A percentile compares a stretch with the other conserved stretches of the same genome.
Conservation (phyloP, 2,113 vertebrate species). For the Falcunculus frontatus region DNA sequence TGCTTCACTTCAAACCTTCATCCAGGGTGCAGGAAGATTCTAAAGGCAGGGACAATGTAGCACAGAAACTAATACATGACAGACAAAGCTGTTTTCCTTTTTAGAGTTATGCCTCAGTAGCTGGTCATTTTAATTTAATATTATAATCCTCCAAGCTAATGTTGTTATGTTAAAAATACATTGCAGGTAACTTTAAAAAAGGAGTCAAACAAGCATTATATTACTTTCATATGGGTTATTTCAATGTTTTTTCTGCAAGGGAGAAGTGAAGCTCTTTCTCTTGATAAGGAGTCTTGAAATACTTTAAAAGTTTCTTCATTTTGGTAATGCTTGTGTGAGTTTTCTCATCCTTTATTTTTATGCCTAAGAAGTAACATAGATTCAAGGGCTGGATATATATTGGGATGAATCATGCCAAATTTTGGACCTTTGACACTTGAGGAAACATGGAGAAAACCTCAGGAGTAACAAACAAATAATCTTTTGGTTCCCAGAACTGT, state of each 20-base stretch:
- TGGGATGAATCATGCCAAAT: background rate
- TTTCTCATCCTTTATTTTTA: background rate
- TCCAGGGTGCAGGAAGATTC: background rate
- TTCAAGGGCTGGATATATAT: background rate
- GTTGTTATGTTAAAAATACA: background rate
- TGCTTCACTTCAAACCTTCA: background rate
- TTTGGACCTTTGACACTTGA: background rate
- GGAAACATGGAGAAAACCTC: background rate
- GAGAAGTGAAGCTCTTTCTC: background rate
- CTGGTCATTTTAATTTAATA: background rate
- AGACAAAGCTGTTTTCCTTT: background rate
- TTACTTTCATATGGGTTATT: background rate
- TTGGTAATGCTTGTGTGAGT: background rate
- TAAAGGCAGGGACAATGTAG: background rate
- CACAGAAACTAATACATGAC: background rate
- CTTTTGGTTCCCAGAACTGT: background rate
- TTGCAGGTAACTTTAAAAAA: background rate
- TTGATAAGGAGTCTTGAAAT: background rate
- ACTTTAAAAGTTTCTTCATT: background rate
- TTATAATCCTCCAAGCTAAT: background rate
- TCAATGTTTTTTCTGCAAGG: background rate
- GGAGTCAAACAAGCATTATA: background rate
- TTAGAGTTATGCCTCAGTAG: background rate
- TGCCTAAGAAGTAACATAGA: background rate
- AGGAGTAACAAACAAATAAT: background rate